phyloP scores from a whole-genome alignment of 2,113 vertebrate species.

The Phalacrocorax aristotelis region DNA sequence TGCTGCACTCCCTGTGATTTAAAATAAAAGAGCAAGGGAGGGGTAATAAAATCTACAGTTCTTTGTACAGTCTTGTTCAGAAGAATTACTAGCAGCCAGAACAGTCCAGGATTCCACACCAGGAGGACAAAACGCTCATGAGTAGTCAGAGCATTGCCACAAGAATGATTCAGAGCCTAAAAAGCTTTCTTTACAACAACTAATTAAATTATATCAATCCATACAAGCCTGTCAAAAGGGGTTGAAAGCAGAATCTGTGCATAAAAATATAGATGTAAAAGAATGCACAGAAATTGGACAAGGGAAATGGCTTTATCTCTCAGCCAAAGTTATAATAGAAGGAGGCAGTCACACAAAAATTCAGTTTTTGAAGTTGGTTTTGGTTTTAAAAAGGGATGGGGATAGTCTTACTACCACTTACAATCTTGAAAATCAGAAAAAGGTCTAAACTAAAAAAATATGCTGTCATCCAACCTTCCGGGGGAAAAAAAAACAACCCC shows the following conservation, averaged over 20 bases:
- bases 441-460: neutral
- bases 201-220: neutral
- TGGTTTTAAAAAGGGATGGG: neutral
- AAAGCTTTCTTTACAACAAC: neutral
- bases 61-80: neutral
- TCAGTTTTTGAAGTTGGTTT: neutral
- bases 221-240: neutral
- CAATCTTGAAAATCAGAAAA: neutral
- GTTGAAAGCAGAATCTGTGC: neutral
- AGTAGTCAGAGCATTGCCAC: neutral
- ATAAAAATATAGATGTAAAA: neutral
- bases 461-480: neutral
- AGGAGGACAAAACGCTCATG: neutral
- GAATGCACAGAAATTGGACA: neutral
- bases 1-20: conserved; percentile 71
- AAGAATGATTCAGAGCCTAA: neutral
- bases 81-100: neutral
- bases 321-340: neutral
- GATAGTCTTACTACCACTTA: neutral
- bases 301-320: neutral
- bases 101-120: neutral
- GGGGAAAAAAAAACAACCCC: neutral
- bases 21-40: neutral
- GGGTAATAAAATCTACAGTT: neutral
- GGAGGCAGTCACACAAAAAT: neutral